Evolutionary conservation across 2,113 vertebrate genomes (phyloP), one percentile per base, ranked within the genome.

Genomic region (Poeciliopsis prolifica): DNA sequence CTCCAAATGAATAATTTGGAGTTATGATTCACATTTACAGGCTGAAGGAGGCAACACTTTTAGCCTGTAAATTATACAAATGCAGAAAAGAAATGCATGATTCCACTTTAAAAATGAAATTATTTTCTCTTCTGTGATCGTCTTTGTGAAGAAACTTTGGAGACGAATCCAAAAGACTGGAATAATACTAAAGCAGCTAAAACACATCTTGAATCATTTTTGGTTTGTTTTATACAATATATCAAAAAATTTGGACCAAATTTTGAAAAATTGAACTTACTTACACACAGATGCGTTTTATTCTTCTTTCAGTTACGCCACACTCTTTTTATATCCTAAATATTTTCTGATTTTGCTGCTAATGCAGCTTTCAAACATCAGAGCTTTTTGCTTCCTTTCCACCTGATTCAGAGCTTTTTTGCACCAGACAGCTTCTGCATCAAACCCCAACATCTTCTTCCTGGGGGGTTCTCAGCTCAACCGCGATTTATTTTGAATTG

Each of bases 401-500:
- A 24, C 33, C 30, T 10, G 31, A 64, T 9, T 31, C 22, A 35
- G 31, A 65, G 63, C 51, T 65, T 65, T 65, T 37, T 35, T 24
- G 3, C 63, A 35, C 37, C 33, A 65, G 63, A 65, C 26, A 35
- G 31, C 35, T 14, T 37, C 1, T 19, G 30, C 62, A 24, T 2
- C 6, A 19, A 3, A 17, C 15, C 26, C 28, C 58, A 22, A 26
- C 9, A 42, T 40, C 35, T 42, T 29, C 1, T 28, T 44, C 31
- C 48, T 26, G 0, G 40, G 24, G 15, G 6, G 31, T 68, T 61
- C 65, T 58, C 24, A 40, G 61, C 60, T n/a, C 24, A 71, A 58
- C n/a, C 54, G 44, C 7, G 17, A 33, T 65, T n/a, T 58, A n/a
- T 61, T 72, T 65, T 54, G n/a, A 35, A 71, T 74, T 44, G 65